Evolutionary conservation across 2,113 vertebrate genomes (phyloP), one percentile per base, ranked within the genome.

Genomic region (Thryonomys swinderianus): DNA sequence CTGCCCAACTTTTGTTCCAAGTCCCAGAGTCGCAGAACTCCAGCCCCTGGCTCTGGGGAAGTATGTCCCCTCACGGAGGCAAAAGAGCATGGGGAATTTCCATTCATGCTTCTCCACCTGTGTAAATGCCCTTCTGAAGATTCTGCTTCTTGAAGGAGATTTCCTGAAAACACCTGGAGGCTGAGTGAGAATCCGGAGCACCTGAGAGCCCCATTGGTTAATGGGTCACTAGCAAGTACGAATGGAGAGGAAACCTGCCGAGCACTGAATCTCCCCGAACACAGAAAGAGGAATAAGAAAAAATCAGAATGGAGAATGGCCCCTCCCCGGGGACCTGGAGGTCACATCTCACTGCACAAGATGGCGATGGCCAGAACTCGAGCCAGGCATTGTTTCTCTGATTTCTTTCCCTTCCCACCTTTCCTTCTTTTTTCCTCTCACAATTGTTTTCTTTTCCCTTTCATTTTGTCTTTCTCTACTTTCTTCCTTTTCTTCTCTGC

Each of bases 361-460:
- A 40, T 17, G 64, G 30, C 25, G 3, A 66, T 37, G 14, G 53
- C 32, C 76, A 8, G 16, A 17, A 23, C 4, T 13, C 27, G 9
- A 79, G 16, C 20, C 21, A 0, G 4, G 5, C 27, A 13, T 34
- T 34, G 10, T 83, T 82, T 81, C 18, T 18, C 10, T 32, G 6
- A 1, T 32, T 45, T 48, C 12, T 32, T 42, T n/a, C 17, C 9
- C 7, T 2, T 8, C 32, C 12, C 23, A 8, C 23, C 18, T 37
- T 40, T 40, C 23, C 42, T 34, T 45, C 1, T 7, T 32, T n/a
- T 25, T 64, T 6, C 8, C 2, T 4, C 18, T 13, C 0, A 30
- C 30, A 74, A 45, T 74, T 45, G 40, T 14, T 74, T 45, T 13
- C 5, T 51, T 18, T 17, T 5, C 7, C 16, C 1, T 23, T 55